Conservation (phyloP, 2,888 invertebrate genomes). For the Cheilosia scutellata region DNA sequence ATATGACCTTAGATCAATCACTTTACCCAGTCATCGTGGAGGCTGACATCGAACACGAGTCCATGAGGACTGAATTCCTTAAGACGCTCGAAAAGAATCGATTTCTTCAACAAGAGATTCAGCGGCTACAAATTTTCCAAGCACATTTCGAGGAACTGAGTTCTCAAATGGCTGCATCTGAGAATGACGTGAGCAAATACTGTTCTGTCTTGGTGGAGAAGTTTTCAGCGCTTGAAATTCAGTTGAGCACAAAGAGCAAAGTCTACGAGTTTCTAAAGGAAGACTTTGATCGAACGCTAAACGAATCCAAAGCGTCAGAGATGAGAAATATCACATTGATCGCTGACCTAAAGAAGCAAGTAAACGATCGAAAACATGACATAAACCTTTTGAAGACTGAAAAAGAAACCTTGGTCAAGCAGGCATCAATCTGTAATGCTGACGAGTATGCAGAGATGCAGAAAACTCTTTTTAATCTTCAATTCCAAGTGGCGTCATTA, state of each 20-base stretch:
- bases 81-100: conserved; percentile 76
- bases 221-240: conserved; percentile 78
- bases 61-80: conserved; percentile 67
- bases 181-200: conserved; percentile 78
- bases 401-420: conserved; percentile 57
- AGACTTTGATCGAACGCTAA: conserved; percentile 81
- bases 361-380: conserved; percentile 77
- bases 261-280: conserved; percentile 80
- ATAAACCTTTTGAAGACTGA: conserved; percentile 71
- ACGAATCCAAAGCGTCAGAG: conserved; percentile 78
- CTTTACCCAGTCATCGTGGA: conserved; percentile 79
- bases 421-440: conserved; percentile 71
- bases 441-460: conserved; percentile 80
- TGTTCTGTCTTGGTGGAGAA: conserved; percentile 79
- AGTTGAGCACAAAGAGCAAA: conserved; percentile 78
- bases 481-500: conserved; percentile 80
- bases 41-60: conserved; percentile 70
- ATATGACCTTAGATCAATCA: conserved; percentile 77
- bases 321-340: conserved; percentile 79
- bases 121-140: conserved; percentile 79
- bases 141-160: conserved; percentile 81
- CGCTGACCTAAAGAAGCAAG: conserved; percentile 77
- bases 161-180: conserved; percentile 80
- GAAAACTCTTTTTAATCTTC: conserved; percentile 78
- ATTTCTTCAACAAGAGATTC: conserved; percentile 73